These are phyloP conservation scores for Drosophila arawakana DNA, from an alignment of 1,140 invertebrate species.

Conservation along the genomic window DNA sequence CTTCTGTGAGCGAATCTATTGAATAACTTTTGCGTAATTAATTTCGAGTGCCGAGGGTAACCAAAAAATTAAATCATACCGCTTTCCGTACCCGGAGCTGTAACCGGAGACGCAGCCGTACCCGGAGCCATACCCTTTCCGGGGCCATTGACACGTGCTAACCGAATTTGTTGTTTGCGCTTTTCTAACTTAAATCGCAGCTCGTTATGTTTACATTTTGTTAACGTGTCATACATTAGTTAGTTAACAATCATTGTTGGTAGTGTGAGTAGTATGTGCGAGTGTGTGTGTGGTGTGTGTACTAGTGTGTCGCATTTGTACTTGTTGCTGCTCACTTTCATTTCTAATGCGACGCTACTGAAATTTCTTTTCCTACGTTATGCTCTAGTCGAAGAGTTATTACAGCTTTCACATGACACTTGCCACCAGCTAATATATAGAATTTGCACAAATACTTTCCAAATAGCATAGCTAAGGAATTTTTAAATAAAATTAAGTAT, in stretches of 20 bases:
- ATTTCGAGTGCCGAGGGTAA: slow-evolving; percentile 58
- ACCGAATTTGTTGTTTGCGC: slow-evolving; percentile 64
- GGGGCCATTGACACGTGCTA: slow-evolving; percentile 71
- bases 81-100: not conserved
- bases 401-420: slow-evolving; percentile 35
- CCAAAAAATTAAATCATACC: slow-evolving; percentile 72
- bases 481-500: too few species aligned
- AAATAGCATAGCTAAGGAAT: not conserved
- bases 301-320: slow-evolving; percentile 49
- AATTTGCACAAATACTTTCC: slow-evolving; percentile 5
- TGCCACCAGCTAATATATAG: not conserved
- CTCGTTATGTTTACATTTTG: slow-evolving; percentile 51
- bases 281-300: slow-evolving; percentile 48
- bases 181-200: slow-evolving; percentile 53
- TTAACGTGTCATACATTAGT: slow-evolving; percentile 76
- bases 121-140: slow-evolving; percentile 37
- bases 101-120: not conserved
- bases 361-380: slow-evolving; percentile 64
- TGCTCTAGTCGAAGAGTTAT: slow-evolving; percentile 33
- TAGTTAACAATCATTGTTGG: slow-evolving; percentile 61
- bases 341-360: slow-evolving; percentile 59
- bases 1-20: slow-evolving; percentile 48
- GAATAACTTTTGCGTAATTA: slow-evolving; percentile 81
- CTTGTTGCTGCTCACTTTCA: slow-evolving; percentile 72
- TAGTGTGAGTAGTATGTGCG: slow-evolving; percentile 9